phyloP scores from a whole-genome alignment of 1,140 invertebrate genomes.

The Ruditapes philippinarum region DNA sequence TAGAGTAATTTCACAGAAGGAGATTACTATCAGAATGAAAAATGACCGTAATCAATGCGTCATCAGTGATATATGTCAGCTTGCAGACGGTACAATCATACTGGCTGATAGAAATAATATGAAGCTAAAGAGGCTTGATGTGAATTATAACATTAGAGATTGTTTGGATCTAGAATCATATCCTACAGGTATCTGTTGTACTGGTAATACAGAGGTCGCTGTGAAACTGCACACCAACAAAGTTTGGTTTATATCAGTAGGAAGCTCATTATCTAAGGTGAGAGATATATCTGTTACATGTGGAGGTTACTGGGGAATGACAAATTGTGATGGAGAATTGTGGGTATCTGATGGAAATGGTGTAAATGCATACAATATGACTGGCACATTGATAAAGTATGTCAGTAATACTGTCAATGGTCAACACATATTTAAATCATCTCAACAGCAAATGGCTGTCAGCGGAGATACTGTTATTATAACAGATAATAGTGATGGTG shows the following conservation, averaged over 20 bases:
- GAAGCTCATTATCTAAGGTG: not conserved
- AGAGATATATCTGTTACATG: not conserved
- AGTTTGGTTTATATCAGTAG: not conserved
- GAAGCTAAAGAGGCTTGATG: not conserved
- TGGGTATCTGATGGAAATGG: not conserved
- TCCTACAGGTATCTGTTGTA: not conserved
- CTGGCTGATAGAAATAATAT: not conserved
- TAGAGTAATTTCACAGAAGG: not conserved
- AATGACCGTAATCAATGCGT: not conserved
- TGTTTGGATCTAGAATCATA: not conserved
- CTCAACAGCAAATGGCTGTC: not conserved
- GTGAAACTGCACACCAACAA: not conserved
- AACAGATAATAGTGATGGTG: not conserved
- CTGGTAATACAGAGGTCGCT: not conserved
- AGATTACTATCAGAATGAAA: not conserved
- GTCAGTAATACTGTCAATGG: not conserved
- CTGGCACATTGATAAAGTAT: not conserved
- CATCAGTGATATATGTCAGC: slow-evolving; percentile 16
- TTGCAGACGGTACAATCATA: not conserved
- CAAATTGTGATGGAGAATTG: not conserved
- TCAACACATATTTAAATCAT: not conserved
- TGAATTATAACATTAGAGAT: not conserved
- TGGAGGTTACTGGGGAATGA: not conserved
- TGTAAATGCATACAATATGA: not conserved
- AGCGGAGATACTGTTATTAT: not conserved